phyloP scores from a whole-genome alignment of 2,113 vertebrate species.

The Montifringilla adamsi region DNA sequence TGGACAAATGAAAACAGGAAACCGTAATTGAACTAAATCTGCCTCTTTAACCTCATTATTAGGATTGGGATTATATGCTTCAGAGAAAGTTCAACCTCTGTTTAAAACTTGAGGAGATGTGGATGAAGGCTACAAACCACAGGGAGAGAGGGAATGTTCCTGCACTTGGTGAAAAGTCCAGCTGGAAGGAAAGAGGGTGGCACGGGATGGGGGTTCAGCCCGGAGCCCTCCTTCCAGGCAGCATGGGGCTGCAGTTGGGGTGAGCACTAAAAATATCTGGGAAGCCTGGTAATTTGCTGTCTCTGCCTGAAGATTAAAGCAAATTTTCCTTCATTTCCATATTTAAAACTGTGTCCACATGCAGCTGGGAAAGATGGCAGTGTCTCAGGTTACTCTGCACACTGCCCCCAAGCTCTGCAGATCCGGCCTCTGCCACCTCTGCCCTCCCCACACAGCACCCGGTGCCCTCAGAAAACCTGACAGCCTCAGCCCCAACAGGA shows the following conservation, averaged over 20 bases:
- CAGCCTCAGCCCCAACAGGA: accelerated
- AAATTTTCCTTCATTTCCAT: background rate
- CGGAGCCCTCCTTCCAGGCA: background rate
- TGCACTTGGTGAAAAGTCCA: background rate
- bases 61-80: slow-evolving; percentile 6
- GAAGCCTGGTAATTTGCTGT: background rate
- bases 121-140: background rate
- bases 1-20: slow-evolving; percentile 12
- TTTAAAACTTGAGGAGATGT: background rate
- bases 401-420: background rate
- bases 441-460: background rate
- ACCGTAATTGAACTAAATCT: background rate
- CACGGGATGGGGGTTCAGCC: accelerated
- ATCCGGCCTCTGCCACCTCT: background rate
- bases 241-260: background rate
- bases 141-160: background rate
- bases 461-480: background rate
- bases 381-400: background rate
- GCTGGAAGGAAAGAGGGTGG: background rate
- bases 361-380: background rate
- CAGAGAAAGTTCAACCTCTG: background rate
- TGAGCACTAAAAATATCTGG: background rate
- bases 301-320: background rate
- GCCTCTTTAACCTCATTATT: slow-evolving; percentile 15
- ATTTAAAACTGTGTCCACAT: background rate